phyloP scores from a whole-genome alignment of 1,140 invertebrate species.

The Drosophila ironensis region DNA sequence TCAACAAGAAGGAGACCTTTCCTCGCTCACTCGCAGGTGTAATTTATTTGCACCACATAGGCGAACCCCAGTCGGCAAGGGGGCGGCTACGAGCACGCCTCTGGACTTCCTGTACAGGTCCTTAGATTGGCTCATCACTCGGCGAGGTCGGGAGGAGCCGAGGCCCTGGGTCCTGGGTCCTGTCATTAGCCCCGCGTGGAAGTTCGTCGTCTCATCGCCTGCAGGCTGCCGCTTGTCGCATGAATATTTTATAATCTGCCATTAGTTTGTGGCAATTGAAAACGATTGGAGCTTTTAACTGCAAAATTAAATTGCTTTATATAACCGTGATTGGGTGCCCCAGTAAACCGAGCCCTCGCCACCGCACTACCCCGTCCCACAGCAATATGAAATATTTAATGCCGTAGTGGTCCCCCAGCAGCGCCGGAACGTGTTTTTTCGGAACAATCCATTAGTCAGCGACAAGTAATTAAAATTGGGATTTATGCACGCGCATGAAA shows the following conservation, averaged over 20 bases:
- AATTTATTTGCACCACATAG: slow-evolving; percentile 51
- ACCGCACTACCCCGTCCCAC: background rate
- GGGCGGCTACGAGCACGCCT: slow-evolving; percentile 15
- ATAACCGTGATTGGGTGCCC: slow-evolving; percentile 3
- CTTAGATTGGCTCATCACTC: slow-evolving; percentile 62
- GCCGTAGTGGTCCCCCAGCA: slow-evolving; percentile 7
- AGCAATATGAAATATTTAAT: slow-evolving; percentile 71
- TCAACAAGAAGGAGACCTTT: slow-evolving; percentile 25
- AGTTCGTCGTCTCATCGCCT: slow-evolving; percentile 33
- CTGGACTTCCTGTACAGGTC: slow-evolving; percentile 28
- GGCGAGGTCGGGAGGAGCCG: background rate
- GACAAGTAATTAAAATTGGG: slow-evolving; percentile 77
- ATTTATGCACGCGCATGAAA: slow-evolving; percentile 68
- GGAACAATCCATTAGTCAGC: slow-evolving; percentile 70
- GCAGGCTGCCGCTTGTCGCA: slow-evolving; percentile 58
- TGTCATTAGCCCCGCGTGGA: slow-evolving; percentile 49
- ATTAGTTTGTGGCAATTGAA: slow-evolving; percentile 79
- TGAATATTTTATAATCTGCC: slow-evolving; percentile 79
- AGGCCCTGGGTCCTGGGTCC: slow-evolving; percentile 2
- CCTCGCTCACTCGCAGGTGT: slow-evolving; percentile 32
- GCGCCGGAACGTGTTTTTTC: slow-evolving; percentile 19
- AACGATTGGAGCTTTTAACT: slow-evolving; percentile 81
- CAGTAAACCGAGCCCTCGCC: background rate
- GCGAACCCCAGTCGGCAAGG: slow-evolving; percentile 16
- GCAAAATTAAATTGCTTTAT: slow-evolving; percentile 76